These are phyloP conservation scores for Tamias sibiricus DNA, from an alignment of 2,113 vertebrate genomes.

Conservation along the genomic window DNA sequence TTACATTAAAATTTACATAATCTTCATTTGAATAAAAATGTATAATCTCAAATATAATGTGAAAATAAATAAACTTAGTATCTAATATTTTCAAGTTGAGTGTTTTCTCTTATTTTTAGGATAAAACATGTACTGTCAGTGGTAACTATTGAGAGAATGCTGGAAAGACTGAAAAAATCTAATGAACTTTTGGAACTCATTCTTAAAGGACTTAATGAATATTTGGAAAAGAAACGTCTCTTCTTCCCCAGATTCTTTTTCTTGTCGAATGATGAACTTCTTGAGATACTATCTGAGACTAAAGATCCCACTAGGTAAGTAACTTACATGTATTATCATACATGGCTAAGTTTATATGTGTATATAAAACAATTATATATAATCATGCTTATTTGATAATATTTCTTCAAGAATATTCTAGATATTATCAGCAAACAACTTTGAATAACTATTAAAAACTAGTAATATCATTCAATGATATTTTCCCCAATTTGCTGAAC, in stretches of 20 bases:
- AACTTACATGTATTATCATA: too few relatives aligned
- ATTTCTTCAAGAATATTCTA: background rate
- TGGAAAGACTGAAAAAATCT: constrained; percentile 91
- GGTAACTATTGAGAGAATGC: constrained; percentile 90
- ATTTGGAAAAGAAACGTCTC: constrained; percentile 95
- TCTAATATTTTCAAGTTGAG: constrained; percentile 10
- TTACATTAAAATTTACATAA: constrained; percentile 16
- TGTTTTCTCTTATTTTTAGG: constrained; percentile 83
- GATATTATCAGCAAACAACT: background rate
- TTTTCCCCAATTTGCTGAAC: background rate
- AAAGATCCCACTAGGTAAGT: constrained; percentile 94
- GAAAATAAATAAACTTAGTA: background rate
- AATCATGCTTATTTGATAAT: background rate
- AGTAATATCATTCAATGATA: background rate
- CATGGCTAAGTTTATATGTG: background rate
- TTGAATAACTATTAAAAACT: background rate
- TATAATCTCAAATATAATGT: background rate
- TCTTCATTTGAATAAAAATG: background rate
- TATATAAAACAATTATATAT: background rate
- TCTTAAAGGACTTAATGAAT: constrained; percentile 95
- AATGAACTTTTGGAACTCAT: constrained; percentile 93
- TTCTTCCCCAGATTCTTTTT: constrained; percentile 97
- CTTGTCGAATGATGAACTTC: constrained; percentile 95
- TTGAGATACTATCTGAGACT: constrained; percentile 96
- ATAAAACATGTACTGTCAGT: constrained; percentile 92